phyloP scores from a whole-genome alignment of 2,888 invertebrate genomes.

The Elgonia sp. region DNA sequence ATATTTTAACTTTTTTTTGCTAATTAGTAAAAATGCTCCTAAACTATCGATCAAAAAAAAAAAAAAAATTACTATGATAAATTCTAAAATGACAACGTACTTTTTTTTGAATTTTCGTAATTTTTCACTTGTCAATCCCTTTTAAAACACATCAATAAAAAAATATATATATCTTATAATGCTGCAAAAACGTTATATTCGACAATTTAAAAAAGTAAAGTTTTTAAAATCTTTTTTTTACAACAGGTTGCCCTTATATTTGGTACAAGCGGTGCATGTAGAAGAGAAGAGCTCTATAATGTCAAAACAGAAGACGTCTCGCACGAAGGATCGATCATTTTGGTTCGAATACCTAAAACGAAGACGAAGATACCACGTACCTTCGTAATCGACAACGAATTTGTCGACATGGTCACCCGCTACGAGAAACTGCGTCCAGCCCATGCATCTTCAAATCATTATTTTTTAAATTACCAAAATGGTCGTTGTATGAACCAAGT shows the following conservation, averaged over 20 bases:
- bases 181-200: not conserved
- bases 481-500: constrained; percentile 67
- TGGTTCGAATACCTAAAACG: constrained; percentile 54
- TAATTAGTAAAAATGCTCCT: too few species aligned
- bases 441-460: not conserved
- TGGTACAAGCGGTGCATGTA: constrained; percentile 64
- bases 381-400: constrained; percentile 66
- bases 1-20: too few species aligned
- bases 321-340: constrained; percentile 52
- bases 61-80: too few species aligned
- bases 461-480: constrained; percentile 68
- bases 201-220: not conserved
- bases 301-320: constrained; percentile 55
- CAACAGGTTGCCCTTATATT: constrained; percentile 56
- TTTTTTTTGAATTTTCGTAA: too few species aligned
- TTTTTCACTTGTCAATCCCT: too few species aligned
- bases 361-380: constrained; percentile 61
- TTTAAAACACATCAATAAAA: not conserved
- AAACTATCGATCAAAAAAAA: too few species aligned
- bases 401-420: constrained; percentile 44
- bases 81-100: too few species aligned
- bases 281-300: constrained; percentile 58
- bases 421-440: constrained; percentile 38
- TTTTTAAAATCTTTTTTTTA: too few species aligned
- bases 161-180: not conserved